phyloP scores from a whole-genome alignment of 2,888 invertebrate genomes.

The Smittia sp. region DNA sequence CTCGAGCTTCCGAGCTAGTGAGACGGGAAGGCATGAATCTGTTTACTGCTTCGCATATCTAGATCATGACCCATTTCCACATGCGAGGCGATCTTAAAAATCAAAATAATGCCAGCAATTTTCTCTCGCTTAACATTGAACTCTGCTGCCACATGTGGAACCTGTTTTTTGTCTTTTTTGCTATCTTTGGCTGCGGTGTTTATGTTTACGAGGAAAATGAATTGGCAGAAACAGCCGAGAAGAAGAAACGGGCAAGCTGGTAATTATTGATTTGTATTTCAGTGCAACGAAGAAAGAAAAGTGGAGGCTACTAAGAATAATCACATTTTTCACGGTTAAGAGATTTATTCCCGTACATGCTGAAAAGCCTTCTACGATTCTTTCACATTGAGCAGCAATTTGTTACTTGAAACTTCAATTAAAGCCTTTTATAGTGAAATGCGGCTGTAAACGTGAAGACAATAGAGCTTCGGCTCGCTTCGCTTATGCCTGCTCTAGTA shows the following conservation, averaged over 20 bases:
- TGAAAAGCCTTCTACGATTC: neutral
- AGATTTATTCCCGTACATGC: neutral
- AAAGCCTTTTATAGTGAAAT: neutral
- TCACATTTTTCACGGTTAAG: conserved; percentile 33
- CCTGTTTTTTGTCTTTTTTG: neutral
- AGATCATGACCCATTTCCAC: conserved; percentile 19
- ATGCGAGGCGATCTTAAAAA: neutral
- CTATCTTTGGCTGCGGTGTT: neutral
- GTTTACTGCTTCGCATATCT: neutral
- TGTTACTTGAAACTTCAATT: conserved; percentile 39
- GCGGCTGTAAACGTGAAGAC: neutral
- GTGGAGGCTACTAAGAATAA: conserved; percentile 9
- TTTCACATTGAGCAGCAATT: conserved; percentile 26
- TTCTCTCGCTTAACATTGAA: conserved; percentile 2
- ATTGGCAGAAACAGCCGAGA: neutral
- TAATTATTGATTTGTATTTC: conserved; percentile 18
- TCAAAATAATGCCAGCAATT: conserved; percentile 11
- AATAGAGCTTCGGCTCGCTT: neutral
- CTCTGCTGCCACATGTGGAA: neutral
- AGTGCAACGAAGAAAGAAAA: neutral
- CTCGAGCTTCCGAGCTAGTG: neutral
- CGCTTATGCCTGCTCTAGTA: neutral
- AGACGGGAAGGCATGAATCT: neutral
- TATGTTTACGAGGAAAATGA: neutral
- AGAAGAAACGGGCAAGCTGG: conserved; percentile 17